These are phyloP conservation scores for Ormyrus nitidulus DNA, from an alignment of 2,888 invertebrate genomes.

Conservation along the genomic window DNA sequence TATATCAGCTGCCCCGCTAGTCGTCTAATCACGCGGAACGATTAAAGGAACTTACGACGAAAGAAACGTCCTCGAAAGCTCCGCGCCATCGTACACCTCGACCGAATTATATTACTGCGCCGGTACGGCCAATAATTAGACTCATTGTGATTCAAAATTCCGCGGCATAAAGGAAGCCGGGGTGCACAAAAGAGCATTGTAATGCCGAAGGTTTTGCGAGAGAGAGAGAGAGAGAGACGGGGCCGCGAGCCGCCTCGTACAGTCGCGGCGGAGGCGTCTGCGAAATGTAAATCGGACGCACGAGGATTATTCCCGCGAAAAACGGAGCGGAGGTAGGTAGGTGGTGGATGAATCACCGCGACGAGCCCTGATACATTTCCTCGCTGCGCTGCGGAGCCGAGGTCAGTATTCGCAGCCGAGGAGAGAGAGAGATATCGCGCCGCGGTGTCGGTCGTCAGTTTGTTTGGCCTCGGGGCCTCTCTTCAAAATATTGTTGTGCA, in stretches of 20 bases:
- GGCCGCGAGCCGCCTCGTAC: no score
- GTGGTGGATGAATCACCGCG: constrained; percentile 1
- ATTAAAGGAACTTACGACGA: no score
- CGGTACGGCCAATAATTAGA: background rate
- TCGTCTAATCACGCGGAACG: no score
- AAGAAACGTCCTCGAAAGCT: no score
- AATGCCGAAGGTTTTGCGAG: no score
- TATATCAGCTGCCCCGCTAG: no score
- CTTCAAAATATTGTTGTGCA: constrained; percentile 35
- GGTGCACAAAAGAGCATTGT: no score
- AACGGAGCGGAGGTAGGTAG: background rate
- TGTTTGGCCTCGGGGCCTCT: constrained; percentile 29
- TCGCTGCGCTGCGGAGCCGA: background rate
- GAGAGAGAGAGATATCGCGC: constrained; percentile 15
- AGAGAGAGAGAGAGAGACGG: no score
- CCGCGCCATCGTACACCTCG: no score
- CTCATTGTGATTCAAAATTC: background rate
- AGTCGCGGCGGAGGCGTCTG: background rate
- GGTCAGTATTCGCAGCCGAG: constrained; percentile 4
- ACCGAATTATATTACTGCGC: no score
- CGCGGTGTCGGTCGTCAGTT: background rate
- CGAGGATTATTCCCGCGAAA: constrained; percentile 21
- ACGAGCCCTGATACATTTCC: constrained; percentile 4
- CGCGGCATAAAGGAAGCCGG: background rate
- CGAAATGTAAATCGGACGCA: constrained; percentile 26